Evolutionary conservation across 2,113 vertebrate genomes (phyloP).

Genomic region (Formicarius rufipectus): DNA sequence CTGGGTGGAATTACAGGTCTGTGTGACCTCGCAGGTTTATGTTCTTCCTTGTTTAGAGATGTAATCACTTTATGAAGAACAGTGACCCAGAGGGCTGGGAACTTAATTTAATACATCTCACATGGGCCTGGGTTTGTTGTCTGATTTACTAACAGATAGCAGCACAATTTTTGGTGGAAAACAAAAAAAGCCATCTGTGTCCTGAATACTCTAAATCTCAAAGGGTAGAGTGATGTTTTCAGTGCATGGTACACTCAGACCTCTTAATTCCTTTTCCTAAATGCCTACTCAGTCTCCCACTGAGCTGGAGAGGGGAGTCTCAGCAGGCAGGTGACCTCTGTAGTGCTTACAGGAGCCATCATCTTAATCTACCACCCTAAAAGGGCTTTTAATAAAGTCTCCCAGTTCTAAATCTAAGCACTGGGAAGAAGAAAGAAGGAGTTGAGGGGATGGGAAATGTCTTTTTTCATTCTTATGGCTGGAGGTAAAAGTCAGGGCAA

Average conservation of each 20-base stretch:
- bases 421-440: not conserved
- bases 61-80: conserved; percentile 1
- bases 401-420: not conserved
- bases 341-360: not conserved
- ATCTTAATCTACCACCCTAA: not conserved
- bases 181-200: not conserved
- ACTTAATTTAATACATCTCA: not conserved
- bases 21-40: not conserved
- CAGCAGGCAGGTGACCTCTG: not conserved
- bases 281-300: not conserved
- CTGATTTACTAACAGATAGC: conserved; percentile 15
- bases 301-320: not conserved
- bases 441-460: not conserved
- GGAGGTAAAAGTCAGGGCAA: not conserved
- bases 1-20: not conserved
- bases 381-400: not conserved
- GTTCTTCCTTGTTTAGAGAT: conserved; percentile 1
- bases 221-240: not conserved
- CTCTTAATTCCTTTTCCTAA: conserved; percentile 10
- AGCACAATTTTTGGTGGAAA: not conserved
- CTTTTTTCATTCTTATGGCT: not conserved
- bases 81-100: not conserved
- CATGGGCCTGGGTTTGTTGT: not conserved
- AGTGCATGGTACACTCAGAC: not conserved
- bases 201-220: not conserved